Evolutionary conservation across 2,797 vertebrate genomes (phyloP), one percentile per base, ranked within the genome.

Genomic region (Malacoctenus gilli): DNA sequence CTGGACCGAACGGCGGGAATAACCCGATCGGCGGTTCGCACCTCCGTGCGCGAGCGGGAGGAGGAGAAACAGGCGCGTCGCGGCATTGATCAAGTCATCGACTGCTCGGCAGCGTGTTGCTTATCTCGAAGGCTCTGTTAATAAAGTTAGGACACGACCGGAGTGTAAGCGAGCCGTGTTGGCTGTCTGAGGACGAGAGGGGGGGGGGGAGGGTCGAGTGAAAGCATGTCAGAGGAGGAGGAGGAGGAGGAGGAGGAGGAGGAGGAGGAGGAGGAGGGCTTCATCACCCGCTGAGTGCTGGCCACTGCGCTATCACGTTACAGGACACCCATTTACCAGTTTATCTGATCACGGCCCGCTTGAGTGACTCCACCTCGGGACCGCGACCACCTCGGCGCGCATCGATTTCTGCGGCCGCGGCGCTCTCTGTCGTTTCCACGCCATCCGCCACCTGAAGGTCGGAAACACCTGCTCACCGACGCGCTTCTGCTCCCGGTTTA

Each of bases 81-180:
- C 36, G 0, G 48, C 69, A 87, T 84, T 19, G 85, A 87, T 85
- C 58, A 40, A 46, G 55, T 65, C 44, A 68, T 86, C 80, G 77
- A 75, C 53, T 8, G 14, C 58, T 57, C 69, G 50, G 51, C 19
- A 15, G 75, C 49, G 51, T 18, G 68, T 38, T 64, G 61, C 59
- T 58, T 48, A 61, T 42, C 38, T 12, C 8, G n/a, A n/a, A n/a
- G n/a, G n/a, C n/a, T n/a, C n/a, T n/a, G n/a, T n/a, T n/a, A n/a
- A n/a, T n/a, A n/a, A n/a, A n/a, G n/a, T n/a, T n/a, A n/a, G n/a
- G n/a, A n/a, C n/a, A n/a, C n/a, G n/a, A n/a, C n/a, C n/a, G n/a
- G n/a, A n/a, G n/a, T n/a, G n/a, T n/a, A n/a, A n/a, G n/a, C n/a
- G n/a, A n/a, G n/a, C n/a, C n/a, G n/a, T n/a, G n/a, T n/a, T n/a